phyloP scores from a whole-genome alignment of 2,113 vertebrate species.

The Circaetus cinerascens region DNA sequence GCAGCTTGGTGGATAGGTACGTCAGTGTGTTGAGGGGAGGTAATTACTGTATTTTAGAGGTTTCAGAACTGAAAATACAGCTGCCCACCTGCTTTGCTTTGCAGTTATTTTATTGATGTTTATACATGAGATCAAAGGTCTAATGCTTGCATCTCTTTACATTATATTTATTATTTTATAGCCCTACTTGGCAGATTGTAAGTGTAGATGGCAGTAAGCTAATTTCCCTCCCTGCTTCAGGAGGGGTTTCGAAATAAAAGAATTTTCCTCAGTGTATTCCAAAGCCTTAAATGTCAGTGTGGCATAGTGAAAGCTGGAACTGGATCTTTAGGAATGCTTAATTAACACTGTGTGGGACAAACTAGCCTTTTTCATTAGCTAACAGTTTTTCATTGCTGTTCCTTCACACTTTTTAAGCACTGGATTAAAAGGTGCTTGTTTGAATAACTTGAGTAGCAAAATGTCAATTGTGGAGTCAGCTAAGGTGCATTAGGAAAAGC shows the following conservation, averaged over 20 bases:
- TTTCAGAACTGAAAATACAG: neutral
- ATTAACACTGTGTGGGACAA: neutral
- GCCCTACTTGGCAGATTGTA: neutral
- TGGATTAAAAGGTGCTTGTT: neutral
- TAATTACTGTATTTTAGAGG: neutral
- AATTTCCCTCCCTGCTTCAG: neutral
- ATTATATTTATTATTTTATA: constrained; percentile 11
- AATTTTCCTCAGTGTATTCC: neutral
- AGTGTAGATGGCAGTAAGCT: neutral
- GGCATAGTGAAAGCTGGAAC: neutral
- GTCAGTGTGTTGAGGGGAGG: neutral
- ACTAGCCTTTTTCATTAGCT: neutral
- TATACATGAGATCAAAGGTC: neutral
- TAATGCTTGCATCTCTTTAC: neutral
- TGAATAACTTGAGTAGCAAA: neutral
- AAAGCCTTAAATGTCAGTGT: neutral
- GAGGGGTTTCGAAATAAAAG: neutral
- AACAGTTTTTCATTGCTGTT: neutral
- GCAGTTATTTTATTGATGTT: neutral
- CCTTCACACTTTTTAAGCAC: neutral
- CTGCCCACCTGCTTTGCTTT: neutral
- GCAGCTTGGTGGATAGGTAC: neutral
- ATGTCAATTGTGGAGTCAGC: neutral
- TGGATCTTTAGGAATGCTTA: constrained; percentile 1
- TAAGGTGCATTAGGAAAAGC: neutral